Evolutionary conservation across 2,797 vertebrate genomes (phyloP), one percentile per base, ranked within the genome.

Genomic region (Cryptoblepharus egeriae): DNA sequence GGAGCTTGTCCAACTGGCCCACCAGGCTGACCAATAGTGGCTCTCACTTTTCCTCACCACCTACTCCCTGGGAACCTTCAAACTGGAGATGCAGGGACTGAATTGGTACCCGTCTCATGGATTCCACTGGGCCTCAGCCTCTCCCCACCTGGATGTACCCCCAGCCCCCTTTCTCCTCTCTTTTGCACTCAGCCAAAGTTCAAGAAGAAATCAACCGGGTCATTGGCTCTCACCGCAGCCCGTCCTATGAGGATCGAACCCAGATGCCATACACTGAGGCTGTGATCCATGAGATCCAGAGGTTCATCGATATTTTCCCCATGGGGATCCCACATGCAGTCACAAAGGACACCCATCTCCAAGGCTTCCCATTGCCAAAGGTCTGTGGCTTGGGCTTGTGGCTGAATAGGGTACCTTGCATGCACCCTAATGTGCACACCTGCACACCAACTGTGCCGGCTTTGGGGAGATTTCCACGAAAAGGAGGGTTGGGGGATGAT

Each of bases 221-320:
- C 28, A 57, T 79, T 18, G 81, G 84, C 10, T 2, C 1, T n/a
- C n/a, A 1, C 1, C 1, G 0, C 2, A 3, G 22, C 28, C 85
- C 82, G 1, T 35, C 30, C 1, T 81, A 80, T 12, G 84, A 77
- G 0, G 70, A 86, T 70, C 84, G 55, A 7, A 1, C 1, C 0
- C 35, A 77, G 52, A 78, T 80, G 52, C 84, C 85, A 58, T 88
- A 79, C 60, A 83, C 85, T 16, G 71, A 80, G 0, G 18, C 80
- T n/a, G 30, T 74, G 52, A 57, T 57, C 71, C 71, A 74, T 3
- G 71, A 74, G 71, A 74, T 74, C 71, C 0, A 91, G 87, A 9
- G 8, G 5, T 86, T 85, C 39, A 26, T 32, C 26, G 85, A 76
- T 0, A 6, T 85, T 26, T 7, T 69, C 7, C 73, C 67, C 0